phyloP scores from a whole-genome alignment of 1,140 invertebrate species.

The Ephestia elutella region DNA sequence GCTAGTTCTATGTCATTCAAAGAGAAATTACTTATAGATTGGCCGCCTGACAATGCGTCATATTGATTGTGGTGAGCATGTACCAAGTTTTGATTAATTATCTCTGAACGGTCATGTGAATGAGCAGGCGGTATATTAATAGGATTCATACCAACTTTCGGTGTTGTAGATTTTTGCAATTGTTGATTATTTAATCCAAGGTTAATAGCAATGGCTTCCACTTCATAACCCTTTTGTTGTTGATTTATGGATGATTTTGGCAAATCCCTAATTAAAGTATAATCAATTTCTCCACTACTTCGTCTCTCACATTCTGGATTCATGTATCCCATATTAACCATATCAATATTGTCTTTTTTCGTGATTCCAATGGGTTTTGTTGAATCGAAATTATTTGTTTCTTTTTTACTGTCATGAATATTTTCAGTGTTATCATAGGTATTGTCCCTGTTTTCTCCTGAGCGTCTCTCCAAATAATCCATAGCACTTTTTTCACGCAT shows the following conservation, averaged over 20 bases:
- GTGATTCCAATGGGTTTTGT: conserved; percentile 33
- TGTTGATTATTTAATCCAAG: conserved; percentile 53
- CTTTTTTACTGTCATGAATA: conserved; percentile 32
- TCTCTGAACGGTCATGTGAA: conserved; percentile 41
- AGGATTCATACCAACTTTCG: conserved; percentile 30
- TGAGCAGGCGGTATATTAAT: conserved; percentile 56
- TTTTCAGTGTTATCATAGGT: conserved; percentile 34
- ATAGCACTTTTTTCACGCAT: conserved; percentile 36
- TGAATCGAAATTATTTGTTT: conserved; percentile 18
- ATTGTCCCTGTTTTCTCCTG: conserved; percentile 30
- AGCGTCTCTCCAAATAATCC: conserved; percentile 34
- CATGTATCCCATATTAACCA: conserved; percentile 70
- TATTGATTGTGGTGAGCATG: conserved; percentile 56
- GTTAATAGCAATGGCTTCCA: conserved; percentile 57
- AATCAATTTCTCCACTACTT: conserved; percentile 37
- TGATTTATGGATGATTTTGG: conserved; percentile 32
- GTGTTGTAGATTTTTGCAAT: conserved; percentile 33
- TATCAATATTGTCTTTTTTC: conserved; percentile 63
- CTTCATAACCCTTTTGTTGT: conserved; percentile 50
- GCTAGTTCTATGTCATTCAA: conserved; percentile 60
- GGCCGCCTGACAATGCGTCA: conserved; percentile 34
- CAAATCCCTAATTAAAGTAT: conserved; percentile 25
- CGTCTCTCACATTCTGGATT: conserved; percentile 43
- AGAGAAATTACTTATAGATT: conserved; percentile 48
- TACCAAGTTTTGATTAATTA: conserved; percentile 45